Percentiles rank a stretch among this genome's conserved stretches.
Conservation (phyloP, 2,888 invertebrate genomes). For the Drosophila niveifrons region DNA sequence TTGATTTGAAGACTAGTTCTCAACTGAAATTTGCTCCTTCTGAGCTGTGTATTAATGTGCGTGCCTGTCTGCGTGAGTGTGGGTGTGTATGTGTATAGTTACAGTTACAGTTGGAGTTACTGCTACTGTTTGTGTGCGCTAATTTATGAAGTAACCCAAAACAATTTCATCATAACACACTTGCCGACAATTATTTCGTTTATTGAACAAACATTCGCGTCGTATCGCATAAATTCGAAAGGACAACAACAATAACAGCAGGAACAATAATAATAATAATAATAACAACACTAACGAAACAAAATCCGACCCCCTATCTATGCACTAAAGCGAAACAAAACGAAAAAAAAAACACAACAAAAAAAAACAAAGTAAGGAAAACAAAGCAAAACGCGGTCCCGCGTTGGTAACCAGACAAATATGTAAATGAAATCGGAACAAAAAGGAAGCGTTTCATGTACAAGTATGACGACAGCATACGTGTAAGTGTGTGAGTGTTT, state of each 20-base stretch:
- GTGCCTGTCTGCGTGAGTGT: background rate
- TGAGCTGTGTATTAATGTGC: background rate
- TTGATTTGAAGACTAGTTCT: no score
- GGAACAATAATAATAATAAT: slow-evolving; percentile 41
- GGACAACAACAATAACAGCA: slow-evolving; percentile 46
- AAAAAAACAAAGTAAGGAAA: slow-evolving; percentile 29
- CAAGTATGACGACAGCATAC: slow-evolving; percentile 24
- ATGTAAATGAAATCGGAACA: slow-evolving; percentile 66
- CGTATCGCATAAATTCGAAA: slow-evolving; percentile 76
- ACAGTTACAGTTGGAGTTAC: slow-evolving; percentile 9
- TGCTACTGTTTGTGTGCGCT: slow-evolving; percentile 60
- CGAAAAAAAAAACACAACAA: slow-evolving; percentile 33
- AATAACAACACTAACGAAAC: slow-evolving; percentile 54
- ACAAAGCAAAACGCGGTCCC: slow-evolving; percentile 36
- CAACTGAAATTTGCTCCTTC: background rate
- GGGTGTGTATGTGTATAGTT: slow-evolving; percentile 15
- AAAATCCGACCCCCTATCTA: slow-evolving; percentile 36
- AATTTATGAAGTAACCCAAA: slow-evolving; percentile 81
- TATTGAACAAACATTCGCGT: slow-evolving; percentile 78
- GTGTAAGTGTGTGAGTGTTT: slow-evolving; percentile 17
- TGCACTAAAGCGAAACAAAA: background rate
- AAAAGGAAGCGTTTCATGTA: slow-evolving; percentile 26
- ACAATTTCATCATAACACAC: slow-evolving; percentile 81
- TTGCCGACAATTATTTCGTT: slow-evolving; percentile 80
- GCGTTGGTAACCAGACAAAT: slow-evolving; percentile 74